Conservation (phyloP, 2,113 vertebrate species). For the Microtus pennsylvanicus region DNA sequence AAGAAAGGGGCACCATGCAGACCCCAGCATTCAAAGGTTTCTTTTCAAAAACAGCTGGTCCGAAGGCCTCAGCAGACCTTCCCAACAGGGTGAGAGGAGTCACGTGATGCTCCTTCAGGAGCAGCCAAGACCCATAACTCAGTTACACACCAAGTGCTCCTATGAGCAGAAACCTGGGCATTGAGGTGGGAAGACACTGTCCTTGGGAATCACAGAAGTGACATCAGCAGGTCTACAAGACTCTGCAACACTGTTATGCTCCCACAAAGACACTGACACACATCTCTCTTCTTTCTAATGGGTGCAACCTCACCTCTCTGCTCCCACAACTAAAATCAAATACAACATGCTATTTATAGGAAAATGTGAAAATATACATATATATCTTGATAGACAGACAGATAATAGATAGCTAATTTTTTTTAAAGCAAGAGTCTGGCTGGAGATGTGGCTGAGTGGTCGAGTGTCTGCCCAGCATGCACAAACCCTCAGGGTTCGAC, state of each 20-base stretch:
- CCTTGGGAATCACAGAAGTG: background rate
- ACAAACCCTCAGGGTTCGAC: no score
- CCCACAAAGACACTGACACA: fast-evolving
- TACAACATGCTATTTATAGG: background rate
- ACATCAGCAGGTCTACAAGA: background rate
- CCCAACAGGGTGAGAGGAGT: background rate
- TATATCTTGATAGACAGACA: background rate
- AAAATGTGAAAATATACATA: background rate
- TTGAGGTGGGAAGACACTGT: background rate
- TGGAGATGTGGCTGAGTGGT: background rate
- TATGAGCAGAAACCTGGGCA: fast-evolving
- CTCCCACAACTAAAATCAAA: background rate
- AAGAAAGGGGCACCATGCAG: no score
- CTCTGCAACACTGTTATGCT: background rate
- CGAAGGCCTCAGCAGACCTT: background rate
- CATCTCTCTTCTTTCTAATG: background rate
- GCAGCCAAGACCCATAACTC: fast-evolving
- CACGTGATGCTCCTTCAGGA: background rate
- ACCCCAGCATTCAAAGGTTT: background rate
- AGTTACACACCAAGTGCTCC: fast-evolving
- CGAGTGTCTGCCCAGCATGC: background rate
- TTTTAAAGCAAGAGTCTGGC: background rate
- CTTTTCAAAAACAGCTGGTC: background rate
- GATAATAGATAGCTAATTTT: no score
- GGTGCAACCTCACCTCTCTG: background rate